phyloP scores from a whole-genome alignment of 2,888 invertebrate genomes.

The Drosophila gaucha region DNA sequence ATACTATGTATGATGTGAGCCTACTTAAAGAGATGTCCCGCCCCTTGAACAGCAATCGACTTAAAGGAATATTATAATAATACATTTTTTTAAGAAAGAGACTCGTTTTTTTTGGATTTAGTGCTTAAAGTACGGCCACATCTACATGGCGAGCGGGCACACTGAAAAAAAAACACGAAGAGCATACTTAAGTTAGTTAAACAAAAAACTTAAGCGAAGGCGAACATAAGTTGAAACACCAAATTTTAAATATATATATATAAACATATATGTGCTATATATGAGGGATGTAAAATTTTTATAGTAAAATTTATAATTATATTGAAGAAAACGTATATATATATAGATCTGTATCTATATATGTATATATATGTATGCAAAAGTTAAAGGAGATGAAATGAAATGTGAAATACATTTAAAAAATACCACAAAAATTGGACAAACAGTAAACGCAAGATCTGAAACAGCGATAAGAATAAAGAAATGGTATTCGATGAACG shows the following conservation, averaged over 20 bases:
- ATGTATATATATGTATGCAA: constrained; percentile 29
- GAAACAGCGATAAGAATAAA: background rate
- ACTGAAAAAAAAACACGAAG: constrained; percentile 18
- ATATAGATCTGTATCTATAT: constrained; percentile 11
- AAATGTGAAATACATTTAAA: constrained; percentile 77
- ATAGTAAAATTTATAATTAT: constrained; percentile 75
- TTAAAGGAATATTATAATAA: constrained; percentile 13
- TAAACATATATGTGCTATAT: constrained; percentile 37
- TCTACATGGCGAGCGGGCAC: constrained; percentile 66
- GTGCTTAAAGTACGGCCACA: constrained; percentile 61
- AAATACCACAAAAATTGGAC: constrained; percentile 54
- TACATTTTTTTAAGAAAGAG: constrained; percentile 39
- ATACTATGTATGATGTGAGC: background rate
- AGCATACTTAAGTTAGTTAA: constrained; percentile 39
- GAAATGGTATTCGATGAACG: constrained; percentile 15
- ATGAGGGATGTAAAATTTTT: constrained; percentile 65
- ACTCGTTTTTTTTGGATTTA: constrained; percentile 42
- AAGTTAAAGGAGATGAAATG: constrained; percentile 22
- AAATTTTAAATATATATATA: constrained; percentile 66
- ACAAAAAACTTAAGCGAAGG: constrained; percentile 39
- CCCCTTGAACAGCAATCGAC: constrained; percentile 17
- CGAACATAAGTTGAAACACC: constrained; percentile 67
- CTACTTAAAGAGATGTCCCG: constrained; percentile 12
- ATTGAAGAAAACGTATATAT: constrained; percentile 49
- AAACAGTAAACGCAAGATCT: constrained; percentile 9